phyloP scores from a whole-genome alignment of 2,888 invertebrate species.

The Sinodicranocentrus sp. region DNA sequence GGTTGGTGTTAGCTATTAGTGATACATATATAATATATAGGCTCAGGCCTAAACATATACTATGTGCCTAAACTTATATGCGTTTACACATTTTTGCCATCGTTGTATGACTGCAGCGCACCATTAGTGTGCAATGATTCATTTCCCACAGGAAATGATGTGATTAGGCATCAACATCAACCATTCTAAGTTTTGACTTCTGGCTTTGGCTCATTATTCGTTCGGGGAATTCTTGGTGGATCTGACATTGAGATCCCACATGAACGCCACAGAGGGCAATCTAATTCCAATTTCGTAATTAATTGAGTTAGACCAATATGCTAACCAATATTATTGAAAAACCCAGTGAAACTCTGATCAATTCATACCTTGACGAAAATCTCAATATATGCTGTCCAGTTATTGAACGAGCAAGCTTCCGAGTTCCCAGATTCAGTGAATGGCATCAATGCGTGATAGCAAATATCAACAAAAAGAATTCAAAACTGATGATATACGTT shows the following conservation, averaged over 20 bases:
- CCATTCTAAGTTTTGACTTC: slow-evolving; percentile 17
- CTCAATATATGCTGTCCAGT: background rate
- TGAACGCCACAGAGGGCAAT: background rate
- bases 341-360: no score
- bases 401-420: no score
- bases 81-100: background rate
- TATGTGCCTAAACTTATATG: background rate
- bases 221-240: no score
- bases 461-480: background rate
- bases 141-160: slow-evolving; percentile 15
- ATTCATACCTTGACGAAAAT: no score
- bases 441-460: background rate
- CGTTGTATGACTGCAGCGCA: background rate
- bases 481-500: no score
- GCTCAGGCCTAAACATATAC: background rate
- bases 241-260: background rate
- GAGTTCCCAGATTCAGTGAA: no score
- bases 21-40: slow-evolving; percentile 8
- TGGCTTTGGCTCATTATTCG: slow-evolving; percentile 31
- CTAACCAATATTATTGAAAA: background rate
- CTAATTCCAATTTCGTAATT: background rate
- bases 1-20: no score
- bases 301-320: background rate
- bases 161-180: background rate
- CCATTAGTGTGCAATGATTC: slow-evolving; percentile 10